Evolutionary conservation across 2,797 vertebrate genomes (phyloP).

Genomic region (Delichon dasypus): DNA sequence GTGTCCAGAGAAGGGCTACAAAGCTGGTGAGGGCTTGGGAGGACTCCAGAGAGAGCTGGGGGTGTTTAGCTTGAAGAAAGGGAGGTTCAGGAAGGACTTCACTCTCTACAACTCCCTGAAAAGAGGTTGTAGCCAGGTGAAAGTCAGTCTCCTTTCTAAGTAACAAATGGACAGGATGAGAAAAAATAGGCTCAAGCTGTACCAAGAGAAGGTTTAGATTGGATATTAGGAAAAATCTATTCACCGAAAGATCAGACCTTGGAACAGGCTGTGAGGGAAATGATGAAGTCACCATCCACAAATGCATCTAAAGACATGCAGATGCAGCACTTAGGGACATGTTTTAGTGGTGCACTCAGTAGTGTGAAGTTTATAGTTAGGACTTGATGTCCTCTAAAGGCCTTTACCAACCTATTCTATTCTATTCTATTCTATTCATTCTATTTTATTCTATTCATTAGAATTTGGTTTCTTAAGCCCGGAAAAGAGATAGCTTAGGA

Average conservation of each 20-base stretch:
- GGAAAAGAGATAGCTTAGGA: neutral
- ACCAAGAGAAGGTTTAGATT: neutral
- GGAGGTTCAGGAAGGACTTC: neutral
- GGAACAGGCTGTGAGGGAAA: neutral
- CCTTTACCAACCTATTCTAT: neutral
- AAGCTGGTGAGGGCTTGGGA: neutral
- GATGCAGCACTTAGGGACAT: neutral
- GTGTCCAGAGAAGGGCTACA: neutral
- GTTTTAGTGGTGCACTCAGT: neutral
- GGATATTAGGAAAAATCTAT: neutral
- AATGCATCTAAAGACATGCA: neutral
- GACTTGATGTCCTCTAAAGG: neutral
- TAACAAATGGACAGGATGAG: neutral
- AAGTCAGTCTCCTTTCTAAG: neutral
- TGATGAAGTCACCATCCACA: neutral
- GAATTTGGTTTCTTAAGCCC: neutral
- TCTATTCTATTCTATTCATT: neutral
- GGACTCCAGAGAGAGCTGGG: neutral
- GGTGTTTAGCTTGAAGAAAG: neutral
- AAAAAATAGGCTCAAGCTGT: neutral
- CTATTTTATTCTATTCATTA: neutral
- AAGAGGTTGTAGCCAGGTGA: neutral
- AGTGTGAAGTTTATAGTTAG: neutral
- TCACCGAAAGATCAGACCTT: neutral
- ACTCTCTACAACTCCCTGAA: neutral